Evolutionary conservation across 2,113 vertebrate genomes (phyloP).

Genomic region (Tyto alba): DNA sequence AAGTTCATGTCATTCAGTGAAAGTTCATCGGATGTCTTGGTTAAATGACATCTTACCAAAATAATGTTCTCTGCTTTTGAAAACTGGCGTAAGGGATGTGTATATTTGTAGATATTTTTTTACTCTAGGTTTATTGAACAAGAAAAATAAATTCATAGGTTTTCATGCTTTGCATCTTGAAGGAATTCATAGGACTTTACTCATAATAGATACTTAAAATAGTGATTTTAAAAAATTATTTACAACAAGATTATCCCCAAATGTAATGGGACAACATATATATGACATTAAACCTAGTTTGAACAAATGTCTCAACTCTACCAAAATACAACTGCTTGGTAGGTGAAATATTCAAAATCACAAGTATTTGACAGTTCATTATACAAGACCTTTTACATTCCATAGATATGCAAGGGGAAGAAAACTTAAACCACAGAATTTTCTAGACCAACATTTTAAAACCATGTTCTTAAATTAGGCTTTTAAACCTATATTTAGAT

Average conservation of each 20-base stretch:
- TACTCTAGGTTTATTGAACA: neutral
- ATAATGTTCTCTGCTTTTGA: neutral
- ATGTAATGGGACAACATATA: neutral
- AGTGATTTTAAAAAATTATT: neutral
- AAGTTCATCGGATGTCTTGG: neutral
- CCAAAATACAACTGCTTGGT: neutral
- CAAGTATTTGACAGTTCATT: neutral
- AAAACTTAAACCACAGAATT: neutral
- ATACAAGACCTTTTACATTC: neutral
- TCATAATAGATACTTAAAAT: neutral
- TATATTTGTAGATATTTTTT: neutral
- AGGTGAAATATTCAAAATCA: neutral
- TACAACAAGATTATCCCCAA: neutral
- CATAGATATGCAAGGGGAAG: neutral
- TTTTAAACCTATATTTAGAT: conserved; percentile 4
- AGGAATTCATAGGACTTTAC: neutral
- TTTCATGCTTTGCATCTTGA: neutral
- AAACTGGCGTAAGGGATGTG: neutral
- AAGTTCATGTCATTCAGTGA: neutral
- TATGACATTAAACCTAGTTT: neutral
- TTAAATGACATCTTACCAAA: neutral
- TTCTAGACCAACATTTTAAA: neutral
- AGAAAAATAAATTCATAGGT: neutral
- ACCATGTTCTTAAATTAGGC: neutral
- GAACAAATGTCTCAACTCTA: neutral